Evolutionary conservation across 2,888 invertebrate genomes (phyloP), one percentile per base, ranked within the genome.

Genomic region (Drosophila merina): DNA sequence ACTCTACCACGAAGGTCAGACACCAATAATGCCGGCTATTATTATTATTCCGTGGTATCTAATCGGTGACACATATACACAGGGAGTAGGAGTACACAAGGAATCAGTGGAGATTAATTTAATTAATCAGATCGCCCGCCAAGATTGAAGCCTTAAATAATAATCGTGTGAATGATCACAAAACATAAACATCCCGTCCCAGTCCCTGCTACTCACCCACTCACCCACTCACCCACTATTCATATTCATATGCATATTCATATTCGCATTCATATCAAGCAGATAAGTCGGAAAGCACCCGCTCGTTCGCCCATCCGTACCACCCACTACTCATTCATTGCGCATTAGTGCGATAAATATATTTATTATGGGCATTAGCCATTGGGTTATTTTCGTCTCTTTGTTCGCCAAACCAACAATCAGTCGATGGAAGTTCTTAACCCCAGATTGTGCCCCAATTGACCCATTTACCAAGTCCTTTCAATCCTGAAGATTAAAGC

Each of bases 281-380:
- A 64, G 68, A 64, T 64, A 64, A 47, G 45, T 67, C 68, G 14
- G 55, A 30, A n/a, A 20, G 40, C 57, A 40, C 7, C 28, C 45
- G 36, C 4, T 4, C 9, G 12, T 25, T 12, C 49, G 36, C n/a
- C 31, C 25, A n/a, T 44, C 36, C 47, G 50, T 47, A 47, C 63
- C 36, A 44, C 47, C 38, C 44, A 70, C 72, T 70, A 70, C 72
- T 70, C 64, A 70, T 76, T 75, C 64, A 60, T 45, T 72, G 59
- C 68, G 77, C 75, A 84, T 85, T 81, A 79, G 67, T 70, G 75
- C 69, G 75, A 86, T 80, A 71, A 77, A 68, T 74, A 42, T 55
- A 75, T 80, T 77, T 80, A 86, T 86, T 80, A 66, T 74, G 38
- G 9, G 57, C 52, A 80, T 77, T 82, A 85, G 59, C 48, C 58